phyloP scores from a whole-genome alignment of 2,113 vertebrate genomes.

The Sula dactylatra region DNA sequence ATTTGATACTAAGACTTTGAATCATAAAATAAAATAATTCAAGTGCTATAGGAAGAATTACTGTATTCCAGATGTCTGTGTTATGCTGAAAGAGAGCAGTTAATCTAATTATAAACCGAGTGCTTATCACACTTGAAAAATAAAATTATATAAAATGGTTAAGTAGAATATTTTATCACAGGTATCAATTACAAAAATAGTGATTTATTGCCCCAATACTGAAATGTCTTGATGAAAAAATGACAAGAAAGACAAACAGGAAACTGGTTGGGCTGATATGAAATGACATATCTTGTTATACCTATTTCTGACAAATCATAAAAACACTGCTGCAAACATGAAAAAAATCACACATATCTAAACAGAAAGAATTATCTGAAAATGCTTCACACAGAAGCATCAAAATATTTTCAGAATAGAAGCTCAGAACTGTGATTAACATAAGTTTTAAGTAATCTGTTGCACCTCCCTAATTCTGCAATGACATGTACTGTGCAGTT shows the following conservation, averaged over 20 bases:
- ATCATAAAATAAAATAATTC: background rate
- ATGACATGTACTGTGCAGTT: accelerated
- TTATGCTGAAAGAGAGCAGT: background rate
- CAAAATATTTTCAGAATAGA: background rate
- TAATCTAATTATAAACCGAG: background rate
- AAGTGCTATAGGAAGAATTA: background rate
- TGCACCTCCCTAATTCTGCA: background rate
- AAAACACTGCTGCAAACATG: background rate
- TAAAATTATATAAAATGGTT: background rate
- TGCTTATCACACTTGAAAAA: background rate
- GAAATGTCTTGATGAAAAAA: background rate
- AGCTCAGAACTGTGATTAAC: background rate
- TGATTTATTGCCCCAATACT: background rate
- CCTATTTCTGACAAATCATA: background rate
- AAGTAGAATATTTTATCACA: background rate
- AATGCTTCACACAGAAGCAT: background rate
- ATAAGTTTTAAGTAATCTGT: background rate
- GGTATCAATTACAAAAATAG: background rate
- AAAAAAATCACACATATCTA: background rate
- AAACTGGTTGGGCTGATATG: background rate
- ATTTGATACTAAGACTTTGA: background rate
- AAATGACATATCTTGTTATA: background rate
- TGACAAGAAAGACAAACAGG: background rate
- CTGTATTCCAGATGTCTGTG: background rate
- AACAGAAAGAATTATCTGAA: background rate